These are phyloP conservation scores for Nansenia antarctica DNA, from an alignment of 2,113 vertebrate genomes.

Conservation along the genomic window DNA sequence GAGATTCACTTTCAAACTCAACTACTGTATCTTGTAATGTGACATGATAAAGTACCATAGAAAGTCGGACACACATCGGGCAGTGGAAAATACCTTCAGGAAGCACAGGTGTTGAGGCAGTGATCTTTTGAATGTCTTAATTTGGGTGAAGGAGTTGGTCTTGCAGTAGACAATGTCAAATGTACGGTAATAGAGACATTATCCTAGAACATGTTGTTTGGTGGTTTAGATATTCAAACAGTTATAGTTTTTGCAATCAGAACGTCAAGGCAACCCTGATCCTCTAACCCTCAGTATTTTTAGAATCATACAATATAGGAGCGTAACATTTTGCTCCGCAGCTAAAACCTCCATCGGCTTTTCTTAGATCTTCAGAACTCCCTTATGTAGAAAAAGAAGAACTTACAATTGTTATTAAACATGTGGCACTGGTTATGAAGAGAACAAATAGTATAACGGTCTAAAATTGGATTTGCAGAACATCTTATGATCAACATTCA, in stretches of 20 bases:
- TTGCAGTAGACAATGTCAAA: not conserved
- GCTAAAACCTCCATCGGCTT: conserved; percentile 9
- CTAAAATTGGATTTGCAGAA: conserved; percentile 32
- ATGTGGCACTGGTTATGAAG: conserved; percentile 32
- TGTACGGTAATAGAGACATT: not conserved
- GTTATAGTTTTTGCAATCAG: not conserved
- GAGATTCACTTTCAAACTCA: not conserved
- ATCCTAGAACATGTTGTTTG: not conserved
- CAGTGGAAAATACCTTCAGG: too few relatives aligned
- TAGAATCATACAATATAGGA: not conserved
- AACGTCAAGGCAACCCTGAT: not conserved
- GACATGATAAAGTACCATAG: too few relatives aligned
- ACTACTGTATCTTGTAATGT: too few relatives aligned
- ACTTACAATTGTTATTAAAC: conserved; percentile 33
- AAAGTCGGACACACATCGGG: too few relatives aligned
- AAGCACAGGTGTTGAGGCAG: too few relatives aligned
- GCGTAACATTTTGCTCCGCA: not conserved
- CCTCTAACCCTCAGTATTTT: not conserved
- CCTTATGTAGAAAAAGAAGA: not conserved
- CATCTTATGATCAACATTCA: conserved; percentile 21
- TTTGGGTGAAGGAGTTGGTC: too few relatives aligned
- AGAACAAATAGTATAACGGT: conserved; percentile 24
- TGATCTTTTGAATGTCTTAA: too few relatives aligned
- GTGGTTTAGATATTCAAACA: not conserved
- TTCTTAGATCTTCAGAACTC: conserved; percentile 23